Conservation (phyloP, 2,888 invertebrate species). For the Cephus rjabovi region DNA sequence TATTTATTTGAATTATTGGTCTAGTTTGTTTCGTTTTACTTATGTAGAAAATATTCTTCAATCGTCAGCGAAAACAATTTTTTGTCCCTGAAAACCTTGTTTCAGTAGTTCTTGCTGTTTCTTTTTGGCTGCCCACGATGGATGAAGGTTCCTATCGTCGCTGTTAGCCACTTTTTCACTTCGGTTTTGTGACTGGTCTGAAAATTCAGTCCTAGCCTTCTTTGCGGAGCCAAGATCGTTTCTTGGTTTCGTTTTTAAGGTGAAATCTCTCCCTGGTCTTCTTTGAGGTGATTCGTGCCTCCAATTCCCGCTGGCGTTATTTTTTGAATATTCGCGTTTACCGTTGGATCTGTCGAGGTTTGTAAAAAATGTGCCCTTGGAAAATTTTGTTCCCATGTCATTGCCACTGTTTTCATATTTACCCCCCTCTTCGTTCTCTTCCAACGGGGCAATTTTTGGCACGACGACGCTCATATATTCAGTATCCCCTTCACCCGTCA, state of each 20-base stretch:
- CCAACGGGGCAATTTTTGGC: constrained; percentile 25
- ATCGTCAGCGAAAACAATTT: constrained; percentile 55
- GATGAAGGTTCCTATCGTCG: constrained; percentile 46
- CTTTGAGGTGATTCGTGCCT: neutral
- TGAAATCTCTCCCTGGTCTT: neutral
- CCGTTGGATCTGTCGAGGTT: constrained; percentile 22
- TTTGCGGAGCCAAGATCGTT: neutral
- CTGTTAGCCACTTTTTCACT: neutral
- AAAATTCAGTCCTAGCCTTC: neutral
- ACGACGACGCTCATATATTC: constrained; percentile 43
- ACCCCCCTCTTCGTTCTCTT: constrained; percentile 10
- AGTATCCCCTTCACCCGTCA: constrained; percentile 40
- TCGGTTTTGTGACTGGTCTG: neutral
- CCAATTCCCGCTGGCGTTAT: neutral
- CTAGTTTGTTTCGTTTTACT: neutral
- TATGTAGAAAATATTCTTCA: constrained; percentile 9
- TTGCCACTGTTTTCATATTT: neutral
- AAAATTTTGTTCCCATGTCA: constrained; percentile 2
- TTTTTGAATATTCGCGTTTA: neutral
- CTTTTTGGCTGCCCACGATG: constrained; percentile 61
- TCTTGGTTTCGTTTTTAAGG: neutral
- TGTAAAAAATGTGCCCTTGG: constrained; percentile 28
- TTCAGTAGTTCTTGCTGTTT: constrained; percentile 58
- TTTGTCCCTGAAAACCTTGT: constrained; percentile 61
- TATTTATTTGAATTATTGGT: neutral